Conservation (phyloP, 37 sponge, comb jelly and placozoan species). For the Eunapius fragilis region DNA sequence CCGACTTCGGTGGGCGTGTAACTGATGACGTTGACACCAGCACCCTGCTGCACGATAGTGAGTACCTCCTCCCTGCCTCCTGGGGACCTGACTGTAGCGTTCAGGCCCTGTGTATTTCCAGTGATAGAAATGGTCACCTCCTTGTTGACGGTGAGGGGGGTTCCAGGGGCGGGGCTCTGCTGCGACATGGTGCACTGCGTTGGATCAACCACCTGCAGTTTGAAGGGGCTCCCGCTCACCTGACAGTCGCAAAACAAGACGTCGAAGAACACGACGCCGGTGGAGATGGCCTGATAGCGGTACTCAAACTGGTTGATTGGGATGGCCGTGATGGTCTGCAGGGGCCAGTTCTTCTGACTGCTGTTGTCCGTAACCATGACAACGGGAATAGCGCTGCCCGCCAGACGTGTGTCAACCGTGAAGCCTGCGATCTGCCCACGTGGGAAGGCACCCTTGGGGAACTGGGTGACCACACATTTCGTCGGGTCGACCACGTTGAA, state of each 20-base stretch:
- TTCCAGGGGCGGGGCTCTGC: conserved; percentile 55
- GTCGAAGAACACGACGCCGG: conserved; percentile 22
- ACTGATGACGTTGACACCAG: conserved; percentile 30
- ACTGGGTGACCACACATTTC: conserved; percentile 43
- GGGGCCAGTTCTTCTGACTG: background rate
- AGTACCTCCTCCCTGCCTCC: conserved; percentile 33
- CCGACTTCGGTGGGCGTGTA: conserved; percentile 72
- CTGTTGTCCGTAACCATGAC: conserved; percentile 32
- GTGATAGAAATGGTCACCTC: conserved; percentile 48
- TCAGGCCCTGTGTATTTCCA: conserved; percentile 44
- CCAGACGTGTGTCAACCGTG: conserved; percentile 38
- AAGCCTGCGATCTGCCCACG: conserved; percentile 51
- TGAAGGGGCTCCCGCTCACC: conserved; percentile 68
- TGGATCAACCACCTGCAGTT: conserved; percentile 47
- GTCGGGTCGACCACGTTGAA: conserved; percentile 73
- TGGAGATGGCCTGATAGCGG: conserved; percentile 9
- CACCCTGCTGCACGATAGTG: background rate
- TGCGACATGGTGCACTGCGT: conserved; percentile 37
- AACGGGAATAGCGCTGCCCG: conserved; percentile 39
- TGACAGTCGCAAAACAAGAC: conserved; percentile 28
- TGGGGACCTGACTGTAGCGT: conserved; percentile 40
- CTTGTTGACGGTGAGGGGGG: conserved; percentile 38
- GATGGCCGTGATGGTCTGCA: background rate
- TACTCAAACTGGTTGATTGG: conserved; percentile 27
- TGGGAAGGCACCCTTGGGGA: conserved; percentile 15